Conservation (phyloP, 2,113 vertebrate species). For the human region GRCh38 chr4:136510501-136511000, state of each 20-base stretch:
- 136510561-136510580: background rate
- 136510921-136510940: background rate
- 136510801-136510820: background rate
- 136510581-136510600: background rate
- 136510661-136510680: background rate
- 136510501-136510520: background rate
- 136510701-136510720: background rate
- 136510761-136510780: background rate
- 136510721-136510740: background rate
- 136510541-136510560: background rate
- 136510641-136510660: background rate
- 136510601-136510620: background rate
- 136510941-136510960: background rate
- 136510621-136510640: background rate
- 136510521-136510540: background rate
- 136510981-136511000: background rate
- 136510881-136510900: background rate
- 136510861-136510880: background rate
- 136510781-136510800: background rate
- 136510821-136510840: background rate
- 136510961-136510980: background rate
- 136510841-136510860: background rate
- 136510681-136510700: background rate
- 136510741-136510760: background rate
- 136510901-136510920: background rate